Evolutionary conservation across 2,113 vertebrate species (phyloP), one percentile per base, ranked within the genome.

Genomic region (Marmota monax): DNA sequence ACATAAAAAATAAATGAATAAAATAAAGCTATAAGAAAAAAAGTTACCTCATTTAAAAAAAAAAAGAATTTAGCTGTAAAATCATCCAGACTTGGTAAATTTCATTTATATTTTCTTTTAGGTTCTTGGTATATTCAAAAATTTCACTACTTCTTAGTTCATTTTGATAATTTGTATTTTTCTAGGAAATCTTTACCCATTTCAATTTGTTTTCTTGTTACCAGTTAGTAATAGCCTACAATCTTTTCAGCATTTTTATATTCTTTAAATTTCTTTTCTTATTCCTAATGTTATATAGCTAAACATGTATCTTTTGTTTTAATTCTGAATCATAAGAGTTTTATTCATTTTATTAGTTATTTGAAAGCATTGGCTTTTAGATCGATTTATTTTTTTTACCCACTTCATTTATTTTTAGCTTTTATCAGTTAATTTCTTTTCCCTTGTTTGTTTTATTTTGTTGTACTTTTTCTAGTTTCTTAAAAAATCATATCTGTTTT

Each of bases 81-180:
- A 61, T 29, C 48, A 34, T 84, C 48, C 29, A n/a, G 16, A 65
- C n/a, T 17, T 61, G 27, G 37, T 56, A 63, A 13, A 72, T 39
- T 88, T 72, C 53, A 77, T 2, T 78, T 78, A 63, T 22, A 20
- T 93, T 90, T 83, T n/a, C 37, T 70, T 94, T 53, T 37, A n/a
- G 1, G 8, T 58, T 42, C 70, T 74, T 70, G 12, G 11, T 65
- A 48, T 84, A 51, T 82, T 85, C 8, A 88, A 63, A 80, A 63
- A 80, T 76, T 70, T 85, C 67, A 22, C 65, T 84, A 14, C 51
- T 79, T 67, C 2, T 63, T 56, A 85, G 51, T 25, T 65, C 42
- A 69, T 76, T 96, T 91, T 61, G 14, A 61, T 82, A 39, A 72
- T 77, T 80, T 27, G 10, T 92, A 72, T 67, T 88, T 82, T 94